Percentiles rank a stretch among this genome's conserved stretches.
phyloP scores from a whole-genome alignment of 1,140 invertebrate genomes.

The Bombus affinis region DNA sequence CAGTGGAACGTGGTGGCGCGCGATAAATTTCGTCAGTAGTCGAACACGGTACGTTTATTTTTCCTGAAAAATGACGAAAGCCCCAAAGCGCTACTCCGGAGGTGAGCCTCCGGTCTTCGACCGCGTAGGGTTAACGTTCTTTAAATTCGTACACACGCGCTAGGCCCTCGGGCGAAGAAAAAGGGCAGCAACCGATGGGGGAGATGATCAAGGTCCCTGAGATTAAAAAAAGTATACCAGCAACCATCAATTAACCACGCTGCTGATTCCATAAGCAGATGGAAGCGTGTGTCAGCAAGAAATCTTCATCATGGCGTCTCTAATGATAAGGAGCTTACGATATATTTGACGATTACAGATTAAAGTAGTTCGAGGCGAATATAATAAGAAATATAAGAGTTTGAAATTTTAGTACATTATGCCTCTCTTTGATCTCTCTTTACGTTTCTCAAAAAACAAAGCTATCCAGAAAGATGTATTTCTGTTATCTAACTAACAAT shows the following conservation, averaged over 20 bases:
- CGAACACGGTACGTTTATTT: conserved; percentile 8
- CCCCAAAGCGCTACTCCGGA: neutral
- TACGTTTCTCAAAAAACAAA: too few relatives aligned
- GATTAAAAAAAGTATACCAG: neutral
- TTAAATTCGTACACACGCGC: conserved; percentile 45
- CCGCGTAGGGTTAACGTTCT: conserved; percentile 48
- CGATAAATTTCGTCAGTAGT: neutral
- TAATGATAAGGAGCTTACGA: neutral
- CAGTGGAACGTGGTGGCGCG: neutral
- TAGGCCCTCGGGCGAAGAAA: conserved; percentile 16
- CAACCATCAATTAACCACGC: conserved; percentile 32
- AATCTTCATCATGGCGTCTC: conserved; percentile 19
- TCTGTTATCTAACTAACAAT: too few relatives aligned
- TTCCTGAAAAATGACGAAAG: conserved; percentile 1
- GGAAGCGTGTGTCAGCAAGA: conserved; percentile 33
- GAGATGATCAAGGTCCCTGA: neutral
- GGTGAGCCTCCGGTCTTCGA: conserved; percentile 26
- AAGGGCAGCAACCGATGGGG: conserved; percentile 4
- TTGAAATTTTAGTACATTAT: too few relatives aligned
- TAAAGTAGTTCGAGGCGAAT: neutral
- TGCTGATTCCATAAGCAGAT: conserved; percentile 31
- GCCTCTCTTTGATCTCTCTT: too few relatives aligned
- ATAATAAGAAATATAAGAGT: too few relatives aligned
- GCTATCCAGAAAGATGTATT: too few relatives aligned
- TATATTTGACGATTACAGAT: neutral